Evolutionary conservation across 2,113 vertebrate species (phyloP).

Genomic region (Takifugu flavidus): DNA sequence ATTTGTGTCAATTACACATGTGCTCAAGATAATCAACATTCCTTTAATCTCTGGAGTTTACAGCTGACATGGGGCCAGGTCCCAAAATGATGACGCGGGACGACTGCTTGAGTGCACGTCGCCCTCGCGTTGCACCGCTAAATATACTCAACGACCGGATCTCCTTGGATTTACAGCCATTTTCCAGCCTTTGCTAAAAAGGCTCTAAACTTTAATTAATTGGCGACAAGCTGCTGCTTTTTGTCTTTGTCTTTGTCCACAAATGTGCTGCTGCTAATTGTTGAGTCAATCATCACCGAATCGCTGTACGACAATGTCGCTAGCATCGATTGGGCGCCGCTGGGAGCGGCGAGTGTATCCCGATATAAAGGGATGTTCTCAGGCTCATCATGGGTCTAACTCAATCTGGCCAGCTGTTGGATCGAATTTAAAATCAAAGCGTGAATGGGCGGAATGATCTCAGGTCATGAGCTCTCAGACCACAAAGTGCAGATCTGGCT

Average conservation of each 20-base stretch:
- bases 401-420: constrained; percentile 40
- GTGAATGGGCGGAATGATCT: constrained; percentile 32
- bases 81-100: not conserved
- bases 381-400: constrained; percentile 12
- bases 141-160: too few relatives aligned
- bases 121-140: not conserved
- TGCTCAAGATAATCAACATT: constrained; percentile 19
- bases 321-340: too few relatives aligned
- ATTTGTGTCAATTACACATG: constrained; percentile 44
- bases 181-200: too few relatives aligned
- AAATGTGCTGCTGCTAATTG: too few relatives aligned
- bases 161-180: not conserved
- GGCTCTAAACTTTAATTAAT: too few relatives aligned
- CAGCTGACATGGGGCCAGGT: not conserved
- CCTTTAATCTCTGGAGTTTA: constrained; percentile 15
- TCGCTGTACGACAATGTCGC: too few relatives aligned
- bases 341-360: too few relatives aligned
- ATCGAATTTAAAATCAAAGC: constrained; percentile 49
- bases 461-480: not conserved
- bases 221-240: too few relatives aligned
- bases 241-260: too few relatives aligned
- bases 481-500: too few relatives aligned
- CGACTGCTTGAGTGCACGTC: not conserved
- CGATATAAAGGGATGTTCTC: not conserved
- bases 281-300: too few relatives aligned